Evolutionary conservation across 2,113 vertebrate genomes (phyloP).

Genomic region (Pedionomus torquatus): DNA sequence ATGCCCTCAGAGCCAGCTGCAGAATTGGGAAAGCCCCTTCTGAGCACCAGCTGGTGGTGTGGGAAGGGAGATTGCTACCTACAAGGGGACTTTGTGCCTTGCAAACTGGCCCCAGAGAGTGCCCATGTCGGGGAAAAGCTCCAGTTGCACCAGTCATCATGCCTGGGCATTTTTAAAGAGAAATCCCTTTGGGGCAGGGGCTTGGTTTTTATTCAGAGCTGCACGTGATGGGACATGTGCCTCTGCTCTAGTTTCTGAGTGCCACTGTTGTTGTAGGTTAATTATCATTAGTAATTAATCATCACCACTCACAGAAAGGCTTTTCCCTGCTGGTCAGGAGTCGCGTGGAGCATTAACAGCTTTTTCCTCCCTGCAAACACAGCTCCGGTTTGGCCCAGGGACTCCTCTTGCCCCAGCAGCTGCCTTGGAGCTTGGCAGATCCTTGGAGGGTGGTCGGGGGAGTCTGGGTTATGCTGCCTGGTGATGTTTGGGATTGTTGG

Average conservation of each 20-base stretch:
- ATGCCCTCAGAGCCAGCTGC: fast-evolving
- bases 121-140: not conserved
- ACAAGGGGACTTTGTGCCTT: fast-evolving
- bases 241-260: not conserved
- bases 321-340: not conserved
- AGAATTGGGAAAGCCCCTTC: not conserved
- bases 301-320: not conserved
- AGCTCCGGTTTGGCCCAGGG: not conserved
- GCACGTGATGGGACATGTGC: not conserved
- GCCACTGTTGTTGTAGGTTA: slow-evolving; percentile 7
- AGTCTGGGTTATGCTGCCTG: not conserved
- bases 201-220: not conserved
- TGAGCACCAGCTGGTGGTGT: fast-evolving
- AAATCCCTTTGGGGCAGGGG: not conserved
- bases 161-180: not conserved
- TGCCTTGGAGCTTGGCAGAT: not conserved
- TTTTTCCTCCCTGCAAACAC: not conserved
- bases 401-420: not conserved
- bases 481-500: not conserved
- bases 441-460: not conserved
- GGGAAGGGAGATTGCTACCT: not conserved
- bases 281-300: slow-evolving; percentile 29
- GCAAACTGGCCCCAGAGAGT: fast-evolving
- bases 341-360: not conserved
- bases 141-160: not conserved